phyloP scores from a whole-genome alignment of 2,113 vertebrate species.

The Aspiorhynchus laticeps region DNA sequence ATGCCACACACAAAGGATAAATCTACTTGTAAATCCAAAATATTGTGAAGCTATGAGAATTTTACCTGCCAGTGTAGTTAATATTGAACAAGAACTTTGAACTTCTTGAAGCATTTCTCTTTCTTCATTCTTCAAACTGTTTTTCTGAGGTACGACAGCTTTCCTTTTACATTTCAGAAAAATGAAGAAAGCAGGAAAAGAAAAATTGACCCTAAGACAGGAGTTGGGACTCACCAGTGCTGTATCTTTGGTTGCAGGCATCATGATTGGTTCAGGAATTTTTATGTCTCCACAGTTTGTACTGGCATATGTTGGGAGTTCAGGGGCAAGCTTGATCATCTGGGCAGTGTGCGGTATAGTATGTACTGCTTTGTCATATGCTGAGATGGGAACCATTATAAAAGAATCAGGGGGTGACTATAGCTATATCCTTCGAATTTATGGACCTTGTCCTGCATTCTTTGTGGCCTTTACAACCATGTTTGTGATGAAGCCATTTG shows the following conservation, averaged over 20 bases:
- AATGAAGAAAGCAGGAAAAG: conserved; percentile 55
- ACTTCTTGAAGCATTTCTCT: conserved; percentile 4
- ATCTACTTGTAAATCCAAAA: background rate
- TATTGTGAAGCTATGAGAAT: background rate
- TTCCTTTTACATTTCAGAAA: background rate
- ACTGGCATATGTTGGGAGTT: conserved; percentile 76
- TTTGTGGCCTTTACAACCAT: conserved; percentile 75
- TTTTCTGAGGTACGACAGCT: background rate
- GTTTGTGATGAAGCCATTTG: conserved; percentile 74
- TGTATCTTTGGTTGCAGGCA: conserved; percentile 78
- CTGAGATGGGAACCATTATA: conserved; percentile 82
- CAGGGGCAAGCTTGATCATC: conserved; percentile 80
- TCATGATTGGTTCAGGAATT: conserved; percentile 83
- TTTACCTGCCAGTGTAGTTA: conserved; percentile 39
- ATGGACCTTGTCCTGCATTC: conserved; percentile 81
- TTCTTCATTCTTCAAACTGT: background rate
- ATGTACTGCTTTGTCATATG: conserved; percentile 79
- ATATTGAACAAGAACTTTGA: conserved; percentile 43
- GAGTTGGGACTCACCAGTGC: conserved; percentile 74
- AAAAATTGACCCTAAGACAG: conserved; percentile 59
- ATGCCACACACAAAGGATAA: background rate
- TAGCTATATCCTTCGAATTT: conserved; percentile 81
- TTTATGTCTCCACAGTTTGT: conserved; percentile 82
- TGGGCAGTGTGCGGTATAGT: conserved; percentile 80
- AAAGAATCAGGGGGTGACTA: conserved; percentile 84